Evolutionary conservation across 1,140 invertebrate genomes (phyloP), one percentile per base, ranked within the genome.

Genomic region (Coelopa frigida): DNA sequence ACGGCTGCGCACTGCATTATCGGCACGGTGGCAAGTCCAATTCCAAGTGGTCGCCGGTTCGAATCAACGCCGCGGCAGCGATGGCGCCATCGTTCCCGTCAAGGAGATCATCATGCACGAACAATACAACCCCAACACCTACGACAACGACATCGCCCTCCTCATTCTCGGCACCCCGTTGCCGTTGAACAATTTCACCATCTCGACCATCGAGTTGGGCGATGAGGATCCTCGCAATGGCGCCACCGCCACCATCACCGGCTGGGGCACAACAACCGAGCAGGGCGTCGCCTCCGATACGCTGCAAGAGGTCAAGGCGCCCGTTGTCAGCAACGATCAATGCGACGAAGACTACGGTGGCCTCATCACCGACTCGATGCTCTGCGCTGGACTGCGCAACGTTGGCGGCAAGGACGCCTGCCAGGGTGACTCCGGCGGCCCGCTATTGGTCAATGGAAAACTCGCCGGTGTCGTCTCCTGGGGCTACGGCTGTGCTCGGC

Each of bases 391-490:
- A 2, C 40, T 61, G 1, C 64, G 66, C 0, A 61, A 63, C 23
- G 50, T 35, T 11, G 63, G 63, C 5, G 62, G 62, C 22, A 74
- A 73, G 49, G 77, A 78, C 54, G 70, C 76, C 24, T 78, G 76
- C 44, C 75, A 76, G 36, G 63, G 61, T 11, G 70, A 72, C 48
- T 72, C 70, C 1, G 71, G 71, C 23, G 71, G 72, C 7, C 70
- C 70, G 1, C 32, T 75, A 31, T 54, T 61, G 26, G 49, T 59
- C 1, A 29, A 59, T 20, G 57, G 60, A 27, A 51, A 71, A 39
- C 54, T 80, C 4, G 61, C 70, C 10, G 82, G 82, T 12, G 62
- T 85, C 3, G 77, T 81, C 1, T 83, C 81, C 3, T 85, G 82
- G 81, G 83, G 83, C 8, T 73, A 74, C 22, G 75, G 74, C 0